A percentile compares a stretch with the other conserved stretches of the same genome.
phyloP scores from a whole-genome alignment of 2,888 invertebrate genomes.

The Campoletis raptor region DNA sequence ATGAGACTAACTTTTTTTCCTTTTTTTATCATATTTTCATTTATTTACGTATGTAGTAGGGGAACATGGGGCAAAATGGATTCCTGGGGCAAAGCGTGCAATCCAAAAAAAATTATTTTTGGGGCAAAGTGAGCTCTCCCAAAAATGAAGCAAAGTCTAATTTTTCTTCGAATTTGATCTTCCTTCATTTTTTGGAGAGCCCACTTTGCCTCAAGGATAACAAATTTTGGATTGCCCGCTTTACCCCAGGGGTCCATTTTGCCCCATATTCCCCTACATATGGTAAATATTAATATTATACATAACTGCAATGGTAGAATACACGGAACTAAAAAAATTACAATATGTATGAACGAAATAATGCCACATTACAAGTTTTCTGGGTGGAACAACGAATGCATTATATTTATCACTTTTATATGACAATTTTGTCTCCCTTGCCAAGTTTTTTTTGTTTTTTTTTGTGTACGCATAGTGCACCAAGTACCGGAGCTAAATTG shows the following conservation, averaged over 20 bases:
- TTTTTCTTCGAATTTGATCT: no score
- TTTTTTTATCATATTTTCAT: conserved; percentile 12
- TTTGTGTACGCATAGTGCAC: conserved; percentile 30
- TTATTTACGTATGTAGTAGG: not conserved
- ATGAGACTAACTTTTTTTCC: not conserved
- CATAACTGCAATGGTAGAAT: conserved; percentile 26
- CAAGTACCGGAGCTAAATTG: conserved; percentile 49
- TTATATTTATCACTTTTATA: conserved; percentile 72
- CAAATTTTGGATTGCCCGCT: no score
- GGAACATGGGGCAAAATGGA: no score
- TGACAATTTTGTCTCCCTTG: conserved; percentile 63
- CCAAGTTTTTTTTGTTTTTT: conserved; percentile 67
- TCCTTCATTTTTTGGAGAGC: no score
- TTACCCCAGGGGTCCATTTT: no score
- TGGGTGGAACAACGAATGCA: conserved; percentile 72
- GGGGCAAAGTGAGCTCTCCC: no score
- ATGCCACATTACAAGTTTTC: conserved; percentile 72
- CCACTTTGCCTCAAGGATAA: no score
- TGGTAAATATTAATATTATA: no score
- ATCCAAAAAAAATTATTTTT: no score
- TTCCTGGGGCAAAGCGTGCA: no score
- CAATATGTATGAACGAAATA: conserved; percentile 71
- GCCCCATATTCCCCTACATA: no score
- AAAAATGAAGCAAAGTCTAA: no score
- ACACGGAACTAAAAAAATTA: conserved; percentile 58